Evolutionary conservation across 2,113 vertebrate species (phyloP).

Genomic region (Jaculus jaculus): DNA sequence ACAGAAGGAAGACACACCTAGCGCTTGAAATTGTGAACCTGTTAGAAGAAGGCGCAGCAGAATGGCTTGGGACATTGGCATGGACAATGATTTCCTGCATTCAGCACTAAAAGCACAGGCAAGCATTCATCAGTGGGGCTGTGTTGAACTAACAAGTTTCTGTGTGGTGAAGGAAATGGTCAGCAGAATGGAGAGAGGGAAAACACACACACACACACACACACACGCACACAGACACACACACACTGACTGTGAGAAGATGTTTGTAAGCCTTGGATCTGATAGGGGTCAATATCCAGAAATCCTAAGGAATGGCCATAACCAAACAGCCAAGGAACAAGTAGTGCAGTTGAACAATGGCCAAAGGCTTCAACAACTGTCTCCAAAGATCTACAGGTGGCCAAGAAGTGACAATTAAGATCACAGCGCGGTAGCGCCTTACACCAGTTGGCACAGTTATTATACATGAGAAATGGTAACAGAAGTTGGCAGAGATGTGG

Average conservation of each 20-base stretch:
- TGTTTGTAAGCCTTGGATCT: background rate
- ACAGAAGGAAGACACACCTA: background rate
- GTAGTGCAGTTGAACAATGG: background rate
- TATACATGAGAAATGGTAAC: background rate
- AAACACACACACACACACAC: no score
- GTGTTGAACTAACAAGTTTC: background rate
- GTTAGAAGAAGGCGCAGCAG: background rate
- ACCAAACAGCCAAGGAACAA: background rate
- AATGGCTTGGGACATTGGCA: background rate
- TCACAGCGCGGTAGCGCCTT: background rate
- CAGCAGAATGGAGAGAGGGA: no score
- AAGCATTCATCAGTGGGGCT: background rate
- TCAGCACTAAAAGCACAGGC: background rate
- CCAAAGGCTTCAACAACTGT: background rate
- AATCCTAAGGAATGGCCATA: background rate
- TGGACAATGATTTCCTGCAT: background rate
- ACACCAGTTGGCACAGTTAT: background rate
- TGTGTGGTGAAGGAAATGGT: background rate
- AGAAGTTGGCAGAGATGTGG: background rate
- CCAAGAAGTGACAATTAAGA: background rate
- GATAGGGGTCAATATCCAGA: background rate
- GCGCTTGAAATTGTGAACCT: background rate
- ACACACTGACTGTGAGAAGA: no score
- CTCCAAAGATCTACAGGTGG: background rate
- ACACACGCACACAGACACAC: no score